Percentiles rank a stretch among this genome's conserved stretches.
phyloP scores from a whole-genome alignment of 2,888 invertebrate species.

The Coremacera marginata region DNA sequence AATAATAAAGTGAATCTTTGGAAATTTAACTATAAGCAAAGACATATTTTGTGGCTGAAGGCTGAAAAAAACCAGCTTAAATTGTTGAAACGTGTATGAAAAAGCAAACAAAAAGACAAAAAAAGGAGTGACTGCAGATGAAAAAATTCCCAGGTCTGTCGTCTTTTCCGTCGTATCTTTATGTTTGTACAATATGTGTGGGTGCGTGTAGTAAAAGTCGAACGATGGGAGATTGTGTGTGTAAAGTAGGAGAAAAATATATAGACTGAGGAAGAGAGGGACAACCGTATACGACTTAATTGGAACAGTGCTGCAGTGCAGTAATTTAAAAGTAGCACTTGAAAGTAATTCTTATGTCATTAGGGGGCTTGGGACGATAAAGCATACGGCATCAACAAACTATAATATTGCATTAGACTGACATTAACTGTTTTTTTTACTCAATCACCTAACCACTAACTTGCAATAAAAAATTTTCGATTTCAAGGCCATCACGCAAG shows the following conservation, averaged over 20 bases:
- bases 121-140: slow-evolving; percentile 48
- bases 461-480: no score
- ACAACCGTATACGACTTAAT: neutral
- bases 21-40: slow-evolving; percentile 20
- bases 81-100: slow-evolving; percentile 27
- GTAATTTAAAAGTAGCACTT: no score
- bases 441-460: no score
- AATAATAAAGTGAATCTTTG: slow-evolving; percentile 15
- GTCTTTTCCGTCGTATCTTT: slow-evolving; percentile 43
- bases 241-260: neutral
- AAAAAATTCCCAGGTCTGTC: slow-evolving; percentile 65
- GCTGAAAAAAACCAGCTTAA: slow-evolving; percentile 39
- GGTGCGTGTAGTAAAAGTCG: slow-evolving; percentile 51
- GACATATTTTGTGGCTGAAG: neutral
- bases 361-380: no score
- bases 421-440: no score
- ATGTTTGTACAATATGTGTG: slow-evolving; percentile 24
- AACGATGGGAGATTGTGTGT: slow-evolving; percentile 50
- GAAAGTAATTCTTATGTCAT: no score
- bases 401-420: no score
- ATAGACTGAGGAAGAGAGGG: neutral
- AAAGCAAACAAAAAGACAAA: slow-evolving; percentile 44
- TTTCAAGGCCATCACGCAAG: no score
- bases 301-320: neutral
- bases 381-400: no score